These are phyloP conservation scores for Digitonthophagus gazella DNA, from an alignment of 2,888 invertebrate genomes.

Conservation along the genomic window DNA sequence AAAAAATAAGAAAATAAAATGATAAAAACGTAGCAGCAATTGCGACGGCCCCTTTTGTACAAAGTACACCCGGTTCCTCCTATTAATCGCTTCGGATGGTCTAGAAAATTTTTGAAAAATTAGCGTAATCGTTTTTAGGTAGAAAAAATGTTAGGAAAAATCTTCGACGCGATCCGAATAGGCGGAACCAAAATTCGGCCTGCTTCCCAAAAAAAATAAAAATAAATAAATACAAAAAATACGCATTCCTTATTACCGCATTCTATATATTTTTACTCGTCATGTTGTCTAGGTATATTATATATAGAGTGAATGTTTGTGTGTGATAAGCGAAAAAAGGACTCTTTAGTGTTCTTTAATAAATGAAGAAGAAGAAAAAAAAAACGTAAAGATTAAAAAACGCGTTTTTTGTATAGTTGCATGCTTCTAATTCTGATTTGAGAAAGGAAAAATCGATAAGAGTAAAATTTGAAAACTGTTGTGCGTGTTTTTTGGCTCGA, in stretches of 20 bases:
- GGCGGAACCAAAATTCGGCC: conserved; percentile 16
- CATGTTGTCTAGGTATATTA: conserved; percentile 25
- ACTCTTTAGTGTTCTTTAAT: conserved; percentile 46
- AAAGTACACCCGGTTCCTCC: conserved; percentile 1
- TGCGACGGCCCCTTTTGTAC: not conserved
- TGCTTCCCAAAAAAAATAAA: conserved; percentile 30
- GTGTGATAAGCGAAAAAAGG: conserved; percentile 29
- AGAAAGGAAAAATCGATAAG: not conserved
- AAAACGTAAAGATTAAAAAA: too few species aligned
- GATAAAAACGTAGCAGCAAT: conserved; percentile 7
- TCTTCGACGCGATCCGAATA: conserved; percentile 17
- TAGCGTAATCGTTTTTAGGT: conserved; percentile 10
- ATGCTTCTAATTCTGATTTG: conserved; percentile 48
- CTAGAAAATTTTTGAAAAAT: conserved; percentile 7
- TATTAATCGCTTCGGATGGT: not conserved
- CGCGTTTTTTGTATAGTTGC: conserved; percentile 51
- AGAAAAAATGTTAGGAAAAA: conserved; percentile 3
- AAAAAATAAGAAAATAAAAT: conserved; percentile 11
- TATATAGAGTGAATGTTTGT: conserved; percentile 31
- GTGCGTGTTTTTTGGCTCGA: conserved; percentile 15
- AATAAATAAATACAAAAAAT: conserved; percentile 10
- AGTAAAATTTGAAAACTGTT: conserved; percentile 16
- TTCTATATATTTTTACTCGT: conserved; percentile 47
- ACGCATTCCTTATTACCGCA: conserved; percentile 49
- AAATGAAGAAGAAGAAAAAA: not conserved